Conservation (phyloP, 2,797 vertebrate species). For the Allobates femoralis region DNA sequence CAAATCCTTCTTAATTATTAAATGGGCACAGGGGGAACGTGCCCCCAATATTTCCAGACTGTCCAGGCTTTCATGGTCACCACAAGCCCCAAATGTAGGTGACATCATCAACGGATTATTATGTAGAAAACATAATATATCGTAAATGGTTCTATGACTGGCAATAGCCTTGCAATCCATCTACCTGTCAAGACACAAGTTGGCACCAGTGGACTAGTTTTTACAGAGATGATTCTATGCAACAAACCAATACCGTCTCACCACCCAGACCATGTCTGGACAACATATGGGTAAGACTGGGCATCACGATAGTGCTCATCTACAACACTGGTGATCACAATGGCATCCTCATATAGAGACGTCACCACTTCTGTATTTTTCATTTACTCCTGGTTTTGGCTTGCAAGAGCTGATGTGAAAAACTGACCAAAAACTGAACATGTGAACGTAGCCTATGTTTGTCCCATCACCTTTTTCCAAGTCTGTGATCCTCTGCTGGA, state of each 20-base stretch:
- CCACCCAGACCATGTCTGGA: neutral
- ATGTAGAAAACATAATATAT: neutral
- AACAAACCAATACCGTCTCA: neutral
- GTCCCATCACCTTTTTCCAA: slow-evolving; percentile 90
- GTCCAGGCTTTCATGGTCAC: neutral
- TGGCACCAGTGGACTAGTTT: neutral
- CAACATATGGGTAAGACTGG: neutral
- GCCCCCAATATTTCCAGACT: too few species aligned
- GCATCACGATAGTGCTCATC: neutral
- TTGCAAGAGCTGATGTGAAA: too few species aligned
- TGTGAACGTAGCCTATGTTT: too few species aligned
- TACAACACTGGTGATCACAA: neutral
- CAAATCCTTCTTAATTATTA: too few species aligned
- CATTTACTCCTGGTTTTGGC: too few species aligned
- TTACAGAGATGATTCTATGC: neutral
- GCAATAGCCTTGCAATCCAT: neutral
- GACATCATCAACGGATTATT: neutral
- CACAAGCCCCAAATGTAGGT: too few species aligned
- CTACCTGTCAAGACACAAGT: neutral
- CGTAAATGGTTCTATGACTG: neutral
- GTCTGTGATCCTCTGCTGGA: slow-evolving; percentile 95
- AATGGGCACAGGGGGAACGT: too few species aligned
- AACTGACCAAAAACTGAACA: too few species aligned
- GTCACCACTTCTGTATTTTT: too few species aligned
- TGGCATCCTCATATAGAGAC: too few species aligned